Evolutionary conservation across 2,888 invertebrate genomes (phyloP), one percentile per base, ranked within the genome.

Genomic region (Molorchus minor): DNA sequence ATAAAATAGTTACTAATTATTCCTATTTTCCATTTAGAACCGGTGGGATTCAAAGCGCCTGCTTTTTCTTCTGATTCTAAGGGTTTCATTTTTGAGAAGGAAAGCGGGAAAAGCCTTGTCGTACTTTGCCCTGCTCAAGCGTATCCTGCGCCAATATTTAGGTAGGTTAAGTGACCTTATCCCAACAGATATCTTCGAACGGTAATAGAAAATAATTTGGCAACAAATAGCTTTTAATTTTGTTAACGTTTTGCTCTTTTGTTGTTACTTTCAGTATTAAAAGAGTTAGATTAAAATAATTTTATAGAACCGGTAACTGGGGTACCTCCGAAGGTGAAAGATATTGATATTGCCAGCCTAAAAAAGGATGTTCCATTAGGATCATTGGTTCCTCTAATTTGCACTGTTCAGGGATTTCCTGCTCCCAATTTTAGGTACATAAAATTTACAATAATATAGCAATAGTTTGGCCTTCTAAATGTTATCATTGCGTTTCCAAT

Each of bases 341-440:
- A 82, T 56, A 79, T 79, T 62, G 81, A 82, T 68, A 80, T 82
- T 66, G 81, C 79, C 56, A 82, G 82, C 66, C 75, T 79, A 55
- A 81, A 80, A 62, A 79, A 80, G 64, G 71, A 78, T 12, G 77
- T 81, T 33, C 65, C 70, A 33, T 62, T 68, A 47, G 73, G 71
- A 17, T 67, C 65, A 36, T 66, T 76, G 56, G 73, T 81, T 61
- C 80, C 82, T 20, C 73, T 85, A 70, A 77, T 79, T 69, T 84
- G 84, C 72, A 79, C 80, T 29, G 79, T 79, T 60, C 84, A 84
- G 79, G 83, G 82, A 65, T 84, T 82, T 79, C 88, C 88, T 61
- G 82, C 86, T 61, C 89, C 89, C 71, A 76, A 83, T 58, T 86
- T 86, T 82, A 88, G 89, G 89, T 89, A 68, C 43, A 20, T 19